Evolutionary conservation across 1,140 invertebrate genomes (phyloP).

Genomic region (Anoplophora glabripennis): DNA sequence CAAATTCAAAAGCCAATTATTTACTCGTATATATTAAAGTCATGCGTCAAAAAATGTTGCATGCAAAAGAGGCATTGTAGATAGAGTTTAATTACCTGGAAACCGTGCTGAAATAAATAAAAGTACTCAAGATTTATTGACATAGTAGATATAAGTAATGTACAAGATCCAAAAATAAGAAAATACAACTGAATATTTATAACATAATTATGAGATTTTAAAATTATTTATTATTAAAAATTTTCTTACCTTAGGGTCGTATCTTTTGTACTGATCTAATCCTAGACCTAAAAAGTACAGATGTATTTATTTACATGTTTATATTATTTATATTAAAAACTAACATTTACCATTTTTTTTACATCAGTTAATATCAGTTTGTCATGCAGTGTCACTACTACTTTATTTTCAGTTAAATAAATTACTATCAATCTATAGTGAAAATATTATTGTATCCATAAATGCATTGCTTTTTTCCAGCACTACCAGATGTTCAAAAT

Average conservation of each 20-base stretch:
- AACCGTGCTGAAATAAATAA: conserved; percentile 42
- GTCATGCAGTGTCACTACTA: too few relatives aligned
- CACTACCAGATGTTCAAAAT: too few relatives aligned
- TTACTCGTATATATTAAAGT: conserved; percentile 1
- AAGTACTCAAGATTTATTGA: conserved; percentile 14
- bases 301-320: too few relatives aligned
- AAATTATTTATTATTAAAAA: background rate
- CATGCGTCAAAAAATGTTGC: conserved; percentile 1
- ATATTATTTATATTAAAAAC: too few relatives aligned
- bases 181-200: background rate
- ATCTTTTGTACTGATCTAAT: conserved; percentile 91
- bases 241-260: conserved; percentile 86
- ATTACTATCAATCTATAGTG: too few relatives aligned
- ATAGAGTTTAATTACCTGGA: conserved; percentile 40
- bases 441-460: too few relatives aligned
- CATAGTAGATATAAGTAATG: conserved; percentile 2
- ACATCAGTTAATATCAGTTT: too few relatives aligned
- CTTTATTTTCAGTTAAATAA: too few relatives aligned
- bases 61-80: conserved; percentile 12
- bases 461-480: too few relatives aligned
- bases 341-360: too few relatives aligned
- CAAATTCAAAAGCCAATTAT: conserved; percentile 6
- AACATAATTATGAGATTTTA: background rate
- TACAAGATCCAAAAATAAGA: background rate
- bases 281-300: conserved; percentile 72